phyloP scores from a whole-genome alignment of 2,113 vertebrate species.

The Aphyosemion australe region DNA sequence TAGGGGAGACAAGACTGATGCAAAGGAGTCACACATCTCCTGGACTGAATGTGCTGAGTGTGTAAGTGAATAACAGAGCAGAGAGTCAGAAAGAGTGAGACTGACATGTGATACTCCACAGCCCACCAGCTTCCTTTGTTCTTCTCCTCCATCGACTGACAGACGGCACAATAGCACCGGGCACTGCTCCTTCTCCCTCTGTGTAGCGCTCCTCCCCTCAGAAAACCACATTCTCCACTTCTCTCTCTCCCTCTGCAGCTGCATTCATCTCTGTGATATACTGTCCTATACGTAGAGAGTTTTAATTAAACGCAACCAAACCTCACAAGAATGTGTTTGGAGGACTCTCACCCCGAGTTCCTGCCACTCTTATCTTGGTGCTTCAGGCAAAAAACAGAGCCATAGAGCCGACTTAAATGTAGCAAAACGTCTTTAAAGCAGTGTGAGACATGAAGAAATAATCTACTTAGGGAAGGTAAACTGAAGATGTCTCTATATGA shows the following conservation, averaged over 20 bases:
- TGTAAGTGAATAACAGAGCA: constrained; percentile 55
- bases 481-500: no score
- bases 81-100: constrained; percentile 61
- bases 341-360: constrained; percentile 20
- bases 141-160: constrained; percentile 66
- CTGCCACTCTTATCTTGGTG: constrained; percentile 18
- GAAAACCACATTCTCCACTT: constrained; percentile 40
- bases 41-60: constrained; percentile 42
- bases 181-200: constrained; percentile 56
- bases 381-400: constrained; percentile 6
- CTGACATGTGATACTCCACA: constrained; percentile 72
- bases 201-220: constrained; percentile 37
- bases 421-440: neutral
- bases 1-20: constrained; percentile 25
- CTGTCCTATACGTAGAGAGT: constrained; percentile 3
- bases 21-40: constrained; percentile 51
- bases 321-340: constrained; percentile 34
- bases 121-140: constrained; percentile 73
- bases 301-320: constrained; percentile 37
- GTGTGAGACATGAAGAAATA: no score
- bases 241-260: constrained; percentile 27
- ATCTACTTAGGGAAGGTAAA: no score
- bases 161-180: constrained; percentile 75
- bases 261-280: constrained; percentile 42
- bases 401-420: neutral